Evolutionary conservation across 2,797 vertebrate species (phyloP).

Genomic region (Cryptoblepharus egeriae): DNA sequence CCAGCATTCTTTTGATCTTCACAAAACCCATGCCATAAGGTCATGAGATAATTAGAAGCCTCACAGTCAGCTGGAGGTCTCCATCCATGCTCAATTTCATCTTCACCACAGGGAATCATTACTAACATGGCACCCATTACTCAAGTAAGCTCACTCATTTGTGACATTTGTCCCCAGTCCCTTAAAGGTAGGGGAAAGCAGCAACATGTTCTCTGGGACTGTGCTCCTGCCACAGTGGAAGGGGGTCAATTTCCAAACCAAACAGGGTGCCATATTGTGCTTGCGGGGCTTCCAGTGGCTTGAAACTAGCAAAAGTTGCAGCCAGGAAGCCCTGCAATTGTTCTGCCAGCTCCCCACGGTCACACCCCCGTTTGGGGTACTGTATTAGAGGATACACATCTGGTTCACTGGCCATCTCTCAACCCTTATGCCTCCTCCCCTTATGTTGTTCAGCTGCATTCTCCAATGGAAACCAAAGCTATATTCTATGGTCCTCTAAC

Average conservation of each 20-base stretch:
- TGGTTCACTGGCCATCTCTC: background rate
- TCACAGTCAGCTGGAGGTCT: background rate
- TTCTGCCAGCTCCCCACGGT: too few species aligned
- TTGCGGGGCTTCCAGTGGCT: too few species aligned
- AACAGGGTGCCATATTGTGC: too few species aligned
- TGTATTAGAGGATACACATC: background rate
- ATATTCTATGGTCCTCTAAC: background rate
- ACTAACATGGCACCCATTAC: conserved; percentile 7
- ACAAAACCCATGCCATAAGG: conserved; percentile 18
- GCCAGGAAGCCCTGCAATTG: too few species aligned
- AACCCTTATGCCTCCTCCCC: background rate
- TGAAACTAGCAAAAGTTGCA: too few species aligned
- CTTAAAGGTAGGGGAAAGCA: too few species aligned
- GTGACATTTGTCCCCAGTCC: too few species aligned
- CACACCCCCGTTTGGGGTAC: too few species aligned
- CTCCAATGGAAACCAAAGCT: background rate
- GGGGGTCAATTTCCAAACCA: too few species aligned
- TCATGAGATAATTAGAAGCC: conserved; percentile 26
- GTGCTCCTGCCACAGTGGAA: too few species aligned
- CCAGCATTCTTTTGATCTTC: conserved; percentile 21
- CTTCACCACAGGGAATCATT: conserved; percentile 11
- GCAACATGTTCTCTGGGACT: too few species aligned
- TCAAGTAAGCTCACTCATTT: conserved; percentile 21
- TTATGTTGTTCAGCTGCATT: background rate
- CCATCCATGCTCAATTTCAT: background rate